Evolutionary conservation across 2,888 invertebrate genomes (phyloP), one percentile per base, ranked within the genome.

Genomic region (Dugesia japonica): DNA sequence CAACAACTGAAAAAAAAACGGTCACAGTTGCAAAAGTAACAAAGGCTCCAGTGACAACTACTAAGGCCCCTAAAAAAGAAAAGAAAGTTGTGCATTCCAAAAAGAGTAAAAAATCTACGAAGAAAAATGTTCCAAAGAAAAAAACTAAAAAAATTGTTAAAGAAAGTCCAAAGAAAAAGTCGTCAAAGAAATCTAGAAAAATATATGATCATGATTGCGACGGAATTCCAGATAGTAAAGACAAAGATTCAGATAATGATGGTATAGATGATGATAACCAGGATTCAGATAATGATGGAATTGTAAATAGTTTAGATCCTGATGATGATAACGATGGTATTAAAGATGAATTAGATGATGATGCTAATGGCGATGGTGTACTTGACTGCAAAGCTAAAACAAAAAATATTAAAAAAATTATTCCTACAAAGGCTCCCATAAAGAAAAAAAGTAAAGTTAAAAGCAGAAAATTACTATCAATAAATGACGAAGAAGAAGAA

Each of bases 271-370:
- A 77, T 77, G 27, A 77, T 27, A 42, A 78, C 28, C 23, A 71
- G 9, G 77, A 77, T 71, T 33, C 77, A 28, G 78, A 78, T 77
- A 77, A 77, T 31, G 79, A 79, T 74, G 78, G 79, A 1, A 81
- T 81, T 72, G 80, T 81, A 7, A 80, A 82, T 79, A 71, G 80
- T 75, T 72, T 81, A 13, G 81, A 82, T 56, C n/a, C 4, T 77
- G 79, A 79, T 23, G 81, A 81, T 72, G 82, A 82, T 75, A 80
- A 80, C 42, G 81, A 82, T 78, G 81, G 81, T 17, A 81, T 82
- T 71, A 80, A 80, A 28, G 78, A 78, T 33, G 42, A 71, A 72
- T 56, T 74, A 1, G 77, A 78, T 27, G 42, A 77, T 26, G 78
- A 78, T 71, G 31, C 78, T 28, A 80, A 81, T 78, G 81, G 80